Percentiles rank a stretch among this genome's conserved stretches.
phyloP scores from a whole-genome alignment of 2,888 invertebrate genomes.

The Exephanes ischioxanthus region DNA sequence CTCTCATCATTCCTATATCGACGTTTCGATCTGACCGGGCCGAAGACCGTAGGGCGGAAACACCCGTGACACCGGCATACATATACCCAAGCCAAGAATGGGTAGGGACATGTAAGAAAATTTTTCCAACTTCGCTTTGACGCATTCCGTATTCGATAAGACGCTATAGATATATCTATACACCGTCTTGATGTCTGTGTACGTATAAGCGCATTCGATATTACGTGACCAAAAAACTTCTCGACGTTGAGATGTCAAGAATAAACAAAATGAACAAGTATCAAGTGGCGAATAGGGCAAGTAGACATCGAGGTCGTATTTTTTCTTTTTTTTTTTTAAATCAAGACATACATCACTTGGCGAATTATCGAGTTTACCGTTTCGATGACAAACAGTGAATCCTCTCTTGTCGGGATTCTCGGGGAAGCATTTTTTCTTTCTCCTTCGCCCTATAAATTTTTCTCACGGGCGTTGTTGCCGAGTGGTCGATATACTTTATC shows the following conservation, averaged over 20 bases:
- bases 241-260: not conserved
- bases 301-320: not conserved
- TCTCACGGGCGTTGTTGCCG: slow-evolving; percentile 1
- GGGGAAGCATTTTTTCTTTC: not conserved
- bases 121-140: not conserved
- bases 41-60: slow-evolving; percentile 21
- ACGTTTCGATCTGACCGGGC: slow-evolving; percentile 45
- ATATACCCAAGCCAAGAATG: slow-evolving; percentile 8
- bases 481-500: slow-evolving; percentile 14
- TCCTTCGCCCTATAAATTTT: slow-evolving; percentile 1
- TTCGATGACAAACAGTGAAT: not conserved
- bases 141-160: slow-evolving; percentile 74
- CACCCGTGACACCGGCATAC: slow-evolving; percentile 42
- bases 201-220: not conserved
- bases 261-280: not conserved
- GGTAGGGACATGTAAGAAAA: slow-evolving; percentile 6
- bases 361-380: not conserved
- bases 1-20: slow-evolving; percentile 46
- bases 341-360: not conserved
- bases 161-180: not conserved
- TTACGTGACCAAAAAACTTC: not conserved
- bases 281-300: not conserved
- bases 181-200: not conserved
- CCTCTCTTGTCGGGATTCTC: not conserved
- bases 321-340: not conserved